Evolutionary conservation across 2,113 vertebrate genomes (phyloP), one percentile per base, ranked within the genome.

Genomic region (Notarius quadriscutis): DNA sequence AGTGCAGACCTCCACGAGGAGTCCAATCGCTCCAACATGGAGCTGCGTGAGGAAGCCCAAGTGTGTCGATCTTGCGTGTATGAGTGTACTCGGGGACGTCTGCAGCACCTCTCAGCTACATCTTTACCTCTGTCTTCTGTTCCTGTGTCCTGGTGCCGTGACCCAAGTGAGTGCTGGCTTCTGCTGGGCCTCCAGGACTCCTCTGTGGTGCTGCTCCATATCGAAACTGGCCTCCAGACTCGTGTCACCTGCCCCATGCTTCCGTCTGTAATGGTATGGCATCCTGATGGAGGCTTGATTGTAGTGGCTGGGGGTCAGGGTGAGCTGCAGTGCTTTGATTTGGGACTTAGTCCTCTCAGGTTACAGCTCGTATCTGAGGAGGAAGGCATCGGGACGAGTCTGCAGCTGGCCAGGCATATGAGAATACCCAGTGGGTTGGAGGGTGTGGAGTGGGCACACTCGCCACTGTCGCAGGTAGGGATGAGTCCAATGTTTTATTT

Each of bases 301-400:
- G 5, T 97, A 89, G 94, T 93, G 22, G 96, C 96, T n/a, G 96
- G 95, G 85, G 95, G 93, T 58, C 97, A 97, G 90, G 97, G 96
- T 17, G 97, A 98, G 89, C 91, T 99, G 88, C 96, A 98, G 89
- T 94, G 97, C 90, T 98, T 99, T 91, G 98, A 99, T 93, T 94
- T 94, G 0, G 97, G 97, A 0, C 92, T 99, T 78, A 96, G 96
- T 3, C 96, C 97, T 18, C 0, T 99, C 83, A 94, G 93, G 85
- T 87, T 97, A 89, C 95, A 96, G 12, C 94, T 99, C 85, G 85
- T 98, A 85, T 95, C 96, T 67, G 97, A 99, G 92, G 96, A 98
- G 51, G 84, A 88, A 25, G 91, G 93, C 60, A 94, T 95, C 41
- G 92, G 91, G 41, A 85, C 75, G 5, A 17, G 96, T 18, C 89